Evolutionary conservation across 1,140 invertebrate species (phyloP).

Genomic region (Berghia stephanieae): DNA sequence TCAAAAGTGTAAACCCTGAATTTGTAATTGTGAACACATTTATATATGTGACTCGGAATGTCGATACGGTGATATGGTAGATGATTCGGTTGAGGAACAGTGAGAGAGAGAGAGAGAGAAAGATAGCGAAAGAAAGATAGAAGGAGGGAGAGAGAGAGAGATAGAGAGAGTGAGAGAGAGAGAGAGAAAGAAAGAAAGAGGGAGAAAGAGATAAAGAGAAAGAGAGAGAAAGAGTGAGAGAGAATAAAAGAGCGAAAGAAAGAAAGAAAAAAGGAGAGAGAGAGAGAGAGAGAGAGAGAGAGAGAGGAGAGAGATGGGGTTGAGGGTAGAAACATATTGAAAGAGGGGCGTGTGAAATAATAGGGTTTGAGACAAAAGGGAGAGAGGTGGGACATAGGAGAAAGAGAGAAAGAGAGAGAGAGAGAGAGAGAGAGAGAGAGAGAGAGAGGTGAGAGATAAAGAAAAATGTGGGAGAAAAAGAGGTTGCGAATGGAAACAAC

Average conservation of each 20-base stretch:
- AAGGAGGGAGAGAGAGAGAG: no score
- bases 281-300: not conserved
- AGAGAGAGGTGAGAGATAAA: constrained; percentile 16
- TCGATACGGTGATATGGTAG: no score
- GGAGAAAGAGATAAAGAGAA: not conserved
- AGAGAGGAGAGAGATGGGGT: not conserved
- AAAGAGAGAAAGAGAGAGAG: constrained; percentile 16
- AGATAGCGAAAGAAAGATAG: no score
- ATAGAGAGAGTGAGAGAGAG: no score
- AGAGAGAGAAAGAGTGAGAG: no score
- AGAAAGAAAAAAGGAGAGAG: not conserved
- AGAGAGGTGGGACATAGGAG: not conserved
- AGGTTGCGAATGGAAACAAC: not conserved
- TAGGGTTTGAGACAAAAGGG: not conserved
- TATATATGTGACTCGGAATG: no score
- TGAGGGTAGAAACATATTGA: not conserved
- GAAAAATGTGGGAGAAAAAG: no score
- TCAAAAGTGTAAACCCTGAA: no score
- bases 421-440: constrained; percentile 20
- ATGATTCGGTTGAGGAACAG: no score
- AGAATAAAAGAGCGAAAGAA: no score
- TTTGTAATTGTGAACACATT: no score
- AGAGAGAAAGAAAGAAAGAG: not conserved
- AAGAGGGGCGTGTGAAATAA: not conserved
- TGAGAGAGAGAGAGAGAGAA: constrained; percentile 5